These are phyloP conservation scores for Sminthurinus signatus DNA, from an alignment of 1,140 invertebrate species.

Conservation along the genomic window DNA sequence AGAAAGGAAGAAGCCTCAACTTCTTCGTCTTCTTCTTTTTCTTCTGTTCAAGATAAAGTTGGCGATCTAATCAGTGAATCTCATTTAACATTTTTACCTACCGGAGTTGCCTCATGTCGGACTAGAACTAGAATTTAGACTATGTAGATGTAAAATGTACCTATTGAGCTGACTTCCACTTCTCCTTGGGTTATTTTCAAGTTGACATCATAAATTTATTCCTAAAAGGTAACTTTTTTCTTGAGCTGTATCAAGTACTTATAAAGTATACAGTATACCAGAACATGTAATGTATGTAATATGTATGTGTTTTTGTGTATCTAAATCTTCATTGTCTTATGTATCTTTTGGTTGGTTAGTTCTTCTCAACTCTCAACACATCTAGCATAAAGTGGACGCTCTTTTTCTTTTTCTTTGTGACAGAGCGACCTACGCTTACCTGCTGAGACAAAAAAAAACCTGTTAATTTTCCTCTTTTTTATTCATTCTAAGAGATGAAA, in stretches of 20 bases:
- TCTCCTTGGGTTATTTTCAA: not conserved
- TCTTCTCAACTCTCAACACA: too few species aligned
- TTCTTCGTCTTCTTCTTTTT: too few species aligned
- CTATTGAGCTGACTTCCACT: too few species aligned
- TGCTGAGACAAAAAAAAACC: conserved; percentile 31
- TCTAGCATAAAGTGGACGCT: not conserved
- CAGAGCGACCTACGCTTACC: conserved; percentile 25
- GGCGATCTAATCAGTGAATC: conserved; percentile 3
- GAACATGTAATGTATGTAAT: too few species aligned
- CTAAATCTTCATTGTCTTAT: too few species aligned
- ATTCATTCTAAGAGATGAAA: too few species aligned
- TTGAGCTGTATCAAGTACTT: too few species aligned
- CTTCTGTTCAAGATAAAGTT: too few species aligned
- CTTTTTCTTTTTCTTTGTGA: not conserved
- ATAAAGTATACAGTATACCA: not conserved
- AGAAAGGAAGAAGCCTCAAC: too few species aligned
- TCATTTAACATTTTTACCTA: conserved; percentile 4
- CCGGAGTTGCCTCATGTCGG: not conserved
- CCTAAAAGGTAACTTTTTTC: conserved; percentile 2
- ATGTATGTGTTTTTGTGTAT: not conserved
- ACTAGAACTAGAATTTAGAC: too few species aligned
- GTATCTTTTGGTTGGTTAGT: too few species aligned
- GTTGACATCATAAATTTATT: conserved; percentile 22
- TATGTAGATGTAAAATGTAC: too few species aligned
- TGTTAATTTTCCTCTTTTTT: conserved; percentile 23